A percentile compares a stretch with the other conserved stretches of the same genome.
Conservation (phyloP, 2,797 vertebrate genomes). For the Cyclura pinguis region DNA sequence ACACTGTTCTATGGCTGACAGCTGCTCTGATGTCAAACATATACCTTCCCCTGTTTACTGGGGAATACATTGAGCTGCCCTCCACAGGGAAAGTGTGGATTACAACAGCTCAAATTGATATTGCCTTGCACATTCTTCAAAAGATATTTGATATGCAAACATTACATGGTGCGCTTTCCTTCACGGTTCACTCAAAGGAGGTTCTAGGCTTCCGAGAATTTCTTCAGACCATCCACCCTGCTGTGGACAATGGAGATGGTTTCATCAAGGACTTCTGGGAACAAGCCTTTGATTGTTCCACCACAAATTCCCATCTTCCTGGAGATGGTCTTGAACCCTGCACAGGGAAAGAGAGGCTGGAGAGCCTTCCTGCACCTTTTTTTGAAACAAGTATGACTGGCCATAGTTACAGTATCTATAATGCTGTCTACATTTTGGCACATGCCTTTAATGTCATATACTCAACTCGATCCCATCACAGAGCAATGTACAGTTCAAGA, state of each 20-base stretch:
- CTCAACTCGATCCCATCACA: not conserved
- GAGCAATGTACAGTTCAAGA: not conserved
- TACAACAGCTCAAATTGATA: not conserved
- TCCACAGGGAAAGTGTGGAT: not conserved
- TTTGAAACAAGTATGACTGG: conserved; percentile 4
- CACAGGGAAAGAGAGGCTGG: not conserved
- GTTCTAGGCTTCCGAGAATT: not conserved
- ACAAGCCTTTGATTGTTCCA: not conserved
- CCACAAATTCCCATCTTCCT: not conserved
- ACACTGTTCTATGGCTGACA: too few relatives aligned
- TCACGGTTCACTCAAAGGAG: not conserved
- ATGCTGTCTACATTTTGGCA: too few relatives aligned
- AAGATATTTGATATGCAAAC: not conserved
- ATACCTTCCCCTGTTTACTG: too few relatives aligned
- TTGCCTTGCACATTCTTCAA: not conserved
- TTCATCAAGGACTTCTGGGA: not conserved
- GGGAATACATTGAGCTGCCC: too few relatives aligned
- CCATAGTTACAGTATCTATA: not conserved
- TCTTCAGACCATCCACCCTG: not conserved
- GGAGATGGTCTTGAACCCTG: not conserved
- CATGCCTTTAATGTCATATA: too few relatives aligned
- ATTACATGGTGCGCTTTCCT: not conserved
- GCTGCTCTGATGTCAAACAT: too few relatives aligned
- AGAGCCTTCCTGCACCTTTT: not conserved
- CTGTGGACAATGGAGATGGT: not conserved